phyloP scores from a whole-genome alignment of 2,113 vertebrate genomes.

The Misgurnus anguillicaudatus region DNA sequence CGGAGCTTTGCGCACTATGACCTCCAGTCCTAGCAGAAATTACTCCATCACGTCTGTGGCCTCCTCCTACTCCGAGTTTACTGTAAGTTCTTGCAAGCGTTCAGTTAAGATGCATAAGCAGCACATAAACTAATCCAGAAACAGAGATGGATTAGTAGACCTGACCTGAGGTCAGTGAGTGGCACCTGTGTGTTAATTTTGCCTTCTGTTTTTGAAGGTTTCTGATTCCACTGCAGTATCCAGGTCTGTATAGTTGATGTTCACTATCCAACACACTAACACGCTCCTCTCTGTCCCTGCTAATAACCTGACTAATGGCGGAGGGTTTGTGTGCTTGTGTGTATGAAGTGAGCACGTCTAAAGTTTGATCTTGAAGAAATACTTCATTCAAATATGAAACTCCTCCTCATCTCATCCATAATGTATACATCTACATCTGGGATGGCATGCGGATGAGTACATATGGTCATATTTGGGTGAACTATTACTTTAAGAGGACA shows the following conservation, averaged over 20 bases:
- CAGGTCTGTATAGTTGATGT: slow-evolving; percentile 61
- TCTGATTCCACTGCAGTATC: slow-evolving; percentile 59
- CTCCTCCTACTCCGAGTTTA: slow-evolving; percentile 94
- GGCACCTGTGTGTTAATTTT: slow-evolving; percentile 28
- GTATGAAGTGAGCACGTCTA: not conserved
- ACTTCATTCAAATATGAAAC: too few species aligned
- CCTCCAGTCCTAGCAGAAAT: slow-evolving; percentile 81
- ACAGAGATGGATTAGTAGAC: too few species aligned
- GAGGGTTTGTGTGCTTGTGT: not conserved
- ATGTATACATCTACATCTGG: too few species aligned
- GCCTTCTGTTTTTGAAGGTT: slow-evolving; percentile 66
- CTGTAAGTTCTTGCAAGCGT: slow-evolving; percentile 81
- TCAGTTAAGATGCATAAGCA: slow-evolving; percentile 61
- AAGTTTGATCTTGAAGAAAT: not conserved
- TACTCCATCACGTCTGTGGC: slow-evolving; percentile 86
- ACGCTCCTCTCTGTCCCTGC: slow-evolving; percentile 12
- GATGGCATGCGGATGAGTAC: too few species aligned
- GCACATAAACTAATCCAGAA: not conserved
- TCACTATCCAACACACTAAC: slow-evolving; percentile 13
- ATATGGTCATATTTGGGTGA: too few species aligned
- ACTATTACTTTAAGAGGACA: too few species aligned
- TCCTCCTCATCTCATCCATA: too few species aligned
- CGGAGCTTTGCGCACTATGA: slow-evolving; percentile 78
- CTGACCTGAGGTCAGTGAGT: not conserved
- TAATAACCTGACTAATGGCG: slow-evolving; percentile 34